These are phyloP conservation scores for Pygathrix nemaeus DNA, from an alignment of 2,113 vertebrate genomes.

Conservation along the genomic window DNA sequence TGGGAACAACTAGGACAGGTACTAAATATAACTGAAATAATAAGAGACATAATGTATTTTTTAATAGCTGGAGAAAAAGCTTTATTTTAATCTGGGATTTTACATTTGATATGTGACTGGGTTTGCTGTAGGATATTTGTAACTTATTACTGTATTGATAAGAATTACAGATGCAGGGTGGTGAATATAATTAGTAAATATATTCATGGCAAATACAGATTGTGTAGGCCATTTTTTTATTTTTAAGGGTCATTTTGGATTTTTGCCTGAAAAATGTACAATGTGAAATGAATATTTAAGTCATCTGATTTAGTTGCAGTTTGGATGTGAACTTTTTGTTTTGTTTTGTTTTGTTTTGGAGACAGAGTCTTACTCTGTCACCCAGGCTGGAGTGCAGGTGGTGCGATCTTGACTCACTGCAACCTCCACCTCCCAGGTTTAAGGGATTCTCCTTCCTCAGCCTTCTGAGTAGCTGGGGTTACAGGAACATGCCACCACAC, in stretches of 20 bases:
- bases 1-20: not conserved
- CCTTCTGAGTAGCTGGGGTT: no score
- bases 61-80: not conserved
- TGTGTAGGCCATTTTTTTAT: not conserved
- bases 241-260: not conserved
- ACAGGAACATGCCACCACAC: no score
- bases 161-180: slow-evolving; percentile 13
- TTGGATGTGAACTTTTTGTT: not conserved
- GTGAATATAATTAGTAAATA: slow-evolving; percentile 27
- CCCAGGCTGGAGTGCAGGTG: no score
- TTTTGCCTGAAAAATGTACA: slow-evolving; percentile 19
- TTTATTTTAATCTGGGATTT: slow-evolving; percentile 43
- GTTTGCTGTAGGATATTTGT: slow-evolving; percentile 39
- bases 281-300: not conserved
- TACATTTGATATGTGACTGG: slow-evolving; percentile 8
- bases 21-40: not conserved
- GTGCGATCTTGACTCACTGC: no score
- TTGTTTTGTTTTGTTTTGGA: no score
- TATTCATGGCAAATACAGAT: not conserved
- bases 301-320: slow-evolving; percentile 16
- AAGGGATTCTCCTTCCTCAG: no score
- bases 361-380: no score
- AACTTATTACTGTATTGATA: slow-evolving; percentile 10
- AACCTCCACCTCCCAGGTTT: no score
- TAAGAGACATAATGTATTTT: slow-evolving; percentile 27